Conservation (phyloP, 2,888 invertebrate species). For the Clivina fossor region DNA sequence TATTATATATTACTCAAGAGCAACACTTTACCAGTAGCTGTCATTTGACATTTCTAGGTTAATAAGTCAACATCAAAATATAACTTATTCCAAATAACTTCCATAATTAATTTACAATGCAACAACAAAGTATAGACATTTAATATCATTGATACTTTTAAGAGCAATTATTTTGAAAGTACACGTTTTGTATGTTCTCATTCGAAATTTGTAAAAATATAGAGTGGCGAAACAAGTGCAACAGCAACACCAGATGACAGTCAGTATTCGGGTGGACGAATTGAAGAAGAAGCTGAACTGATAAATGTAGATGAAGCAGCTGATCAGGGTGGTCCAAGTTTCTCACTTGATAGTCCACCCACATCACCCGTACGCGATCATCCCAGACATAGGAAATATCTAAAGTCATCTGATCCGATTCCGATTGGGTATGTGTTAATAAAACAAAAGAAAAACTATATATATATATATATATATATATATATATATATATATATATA, state of each 20-base stretch:
- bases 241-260: slow-evolving; percentile 57
- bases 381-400: slow-evolving; percentile 46
- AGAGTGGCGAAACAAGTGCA: slow-evolving; percentile 67
- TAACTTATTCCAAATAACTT: too few species aligned
- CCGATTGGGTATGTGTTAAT: slow-evolving; percentile 71
- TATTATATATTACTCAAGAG: too few species aligned
- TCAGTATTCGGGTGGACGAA: slow-evolving; percentile 59
- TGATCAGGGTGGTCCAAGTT: slow-evolving; percentile 5
- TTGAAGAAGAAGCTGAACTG: slow-evolving; percentile 71
- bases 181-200: slow-evolving; percentile 16
- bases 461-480: too few species aligned
- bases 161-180: not conserved
- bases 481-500: too few species aligned
- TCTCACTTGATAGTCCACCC: slow-evolving; percentile 34
- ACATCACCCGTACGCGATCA: slow-evolving; percentile 37
- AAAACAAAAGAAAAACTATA: too few species aligned
- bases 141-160: too few species aligned
- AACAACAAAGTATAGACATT: too few species aligned
- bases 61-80: too few species aligned
- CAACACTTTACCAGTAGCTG: too few species aligned
- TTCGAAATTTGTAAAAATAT: slow-evolving; percentile 43
- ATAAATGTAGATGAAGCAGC: slow-evolving; percentile 44
- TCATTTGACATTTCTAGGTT: too few species aligned
- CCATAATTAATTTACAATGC: too few species aligned
- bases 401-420: slow-evolving; percentile 71